Evolutionary conservation across 2,797 vertebrate species (phyloP), one percentile per base, ranked within the genome.

Genomic region (Salmo trutta): DNA sequence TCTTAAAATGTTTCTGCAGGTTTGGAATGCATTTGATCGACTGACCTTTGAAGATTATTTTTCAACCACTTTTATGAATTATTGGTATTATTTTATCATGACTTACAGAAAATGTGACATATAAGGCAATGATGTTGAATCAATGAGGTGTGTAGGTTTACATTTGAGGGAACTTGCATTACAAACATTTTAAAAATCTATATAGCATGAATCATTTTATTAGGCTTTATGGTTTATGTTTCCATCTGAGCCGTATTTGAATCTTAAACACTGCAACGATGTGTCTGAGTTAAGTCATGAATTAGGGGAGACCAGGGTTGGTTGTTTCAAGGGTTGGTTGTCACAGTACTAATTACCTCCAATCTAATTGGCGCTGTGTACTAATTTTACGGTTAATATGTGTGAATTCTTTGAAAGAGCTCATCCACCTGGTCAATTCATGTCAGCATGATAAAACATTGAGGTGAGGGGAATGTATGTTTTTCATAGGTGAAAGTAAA

Each of bases 1-100:
- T 67, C 64, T 68, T 70, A 53, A 79, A 75, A 79, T 75, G 53
- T 70, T 65, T 65, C 59, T 47, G 56, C 5, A 16, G 59, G 41
- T 65, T 62, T 71, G 47, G 71, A 36, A 36, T 73, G 12, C 27
- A 73, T 73, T 36, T 73, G 59, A 66, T 74, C 47, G 16, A 66
- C 64, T 36, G 56, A 41, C 24, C 64, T 59, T 78, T 68, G 29
- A 41, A 19, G 52, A 54, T 62, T 21, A 62, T 74, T 24, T 74
- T 74, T 74, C 27, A 59, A 64, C 31, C 31, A n/a, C 54, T 7
- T 74, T 24, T 21, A 33, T 62, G 29, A 21, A 64, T 64, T 41
- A 17, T 5, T 21, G n/a, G 3, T 62, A 24, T 64, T 64, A 64
- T 64, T 27, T 62, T 19, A 17, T 41, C 56, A 12, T 21, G n/a